Conservation (phyloP, 2,888 invertebrate species). For the Caenorhabditis drosophilae region DNA sequence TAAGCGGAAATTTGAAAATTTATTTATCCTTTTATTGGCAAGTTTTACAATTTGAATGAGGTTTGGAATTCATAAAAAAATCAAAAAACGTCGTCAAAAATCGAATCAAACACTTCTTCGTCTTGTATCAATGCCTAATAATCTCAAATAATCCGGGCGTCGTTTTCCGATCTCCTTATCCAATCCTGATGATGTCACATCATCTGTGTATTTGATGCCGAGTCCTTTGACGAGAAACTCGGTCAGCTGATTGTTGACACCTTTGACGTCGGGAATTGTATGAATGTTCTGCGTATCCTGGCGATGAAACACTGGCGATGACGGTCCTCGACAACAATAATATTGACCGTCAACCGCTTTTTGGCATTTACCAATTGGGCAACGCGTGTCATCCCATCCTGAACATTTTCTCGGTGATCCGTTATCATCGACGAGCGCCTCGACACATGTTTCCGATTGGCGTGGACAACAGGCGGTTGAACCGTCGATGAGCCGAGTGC, state of each 20-base stretch:
- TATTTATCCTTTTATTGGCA: too few relatives aligned
- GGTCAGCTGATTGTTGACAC: conserved; percentile 18
- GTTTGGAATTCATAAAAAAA: too few relatives aligned
- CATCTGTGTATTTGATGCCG: conserved; percentile 25
- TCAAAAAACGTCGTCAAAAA: too few relatives aligned
- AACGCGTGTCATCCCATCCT: conserved; percentile 49
- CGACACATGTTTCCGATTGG: conserved; percentile 32
- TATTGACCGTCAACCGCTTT: conserved; percentile 45
- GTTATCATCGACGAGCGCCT: conserved; percentile 40
- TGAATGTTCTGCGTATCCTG: conserved; percentile 10
- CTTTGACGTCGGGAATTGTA: conserved; percentile 20
- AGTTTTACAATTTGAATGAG: too few relatives aligned
- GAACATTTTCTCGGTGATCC: conserved; percentile 25
- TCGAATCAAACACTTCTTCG: too few relatives aligned
- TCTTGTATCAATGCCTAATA: too few relatives aligned
- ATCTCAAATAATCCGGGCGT: conserved; percentile 18
- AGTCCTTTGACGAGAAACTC: conserved; percentile 25
- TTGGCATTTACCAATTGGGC: conserved; percentile 48
- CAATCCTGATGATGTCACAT: too few relatives aligned
- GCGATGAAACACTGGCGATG: conserved; percentile 11
- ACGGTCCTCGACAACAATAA: conserved; percentile 44
- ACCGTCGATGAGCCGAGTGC: conserved; percentile 44
- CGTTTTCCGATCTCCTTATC: not conserved
- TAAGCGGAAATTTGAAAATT: too few relatives aligned
- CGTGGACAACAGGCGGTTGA: conserved; percentile 49